These are phyloP conservation scores for Conus canariensis DNA, from an alignment of 2,888 invertebrate species.

Conservation along the genomic window DNA sequence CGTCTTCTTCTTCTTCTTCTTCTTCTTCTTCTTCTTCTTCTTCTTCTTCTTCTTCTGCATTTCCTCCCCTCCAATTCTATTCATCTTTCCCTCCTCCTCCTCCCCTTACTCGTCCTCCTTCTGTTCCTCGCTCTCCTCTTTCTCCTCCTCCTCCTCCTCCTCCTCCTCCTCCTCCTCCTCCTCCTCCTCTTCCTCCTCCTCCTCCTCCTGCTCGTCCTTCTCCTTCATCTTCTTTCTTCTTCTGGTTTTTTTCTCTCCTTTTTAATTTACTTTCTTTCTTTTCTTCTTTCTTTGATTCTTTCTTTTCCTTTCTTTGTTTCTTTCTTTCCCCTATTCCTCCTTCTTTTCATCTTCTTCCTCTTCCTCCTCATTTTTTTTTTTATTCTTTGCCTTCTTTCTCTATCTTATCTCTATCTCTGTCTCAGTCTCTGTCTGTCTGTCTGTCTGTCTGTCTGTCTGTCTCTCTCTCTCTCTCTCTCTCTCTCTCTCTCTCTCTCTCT, in stretches of 20 bases:
- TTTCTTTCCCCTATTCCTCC: background rate
- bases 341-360: no score
- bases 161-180: background rate
- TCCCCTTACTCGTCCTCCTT: background rate
- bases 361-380: no score
- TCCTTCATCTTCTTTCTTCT: background rate
- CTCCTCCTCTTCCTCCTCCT: background rate
- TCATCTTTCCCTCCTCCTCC: background rate
- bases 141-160: background rate
- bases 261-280: background rate
- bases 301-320: background rate
- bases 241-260: background rate
- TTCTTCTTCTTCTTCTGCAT: no score
- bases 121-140: background rate
- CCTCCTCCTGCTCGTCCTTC: background rate
- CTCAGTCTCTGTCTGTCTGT: no score
- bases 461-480: background rate
- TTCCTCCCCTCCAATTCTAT: background rate
- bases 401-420: background rate
- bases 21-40: background rate
- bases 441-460: background rate
- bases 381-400: background rate
- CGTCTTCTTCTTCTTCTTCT: no score
- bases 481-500: constrained; percentile 21
- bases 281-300: background rate